These are phyloP conservation scores for Syrrhaptes paradoxus DNA, from an alignment of 2,113 vertebrate genomes.

Conservation along the genomic window DNA sequence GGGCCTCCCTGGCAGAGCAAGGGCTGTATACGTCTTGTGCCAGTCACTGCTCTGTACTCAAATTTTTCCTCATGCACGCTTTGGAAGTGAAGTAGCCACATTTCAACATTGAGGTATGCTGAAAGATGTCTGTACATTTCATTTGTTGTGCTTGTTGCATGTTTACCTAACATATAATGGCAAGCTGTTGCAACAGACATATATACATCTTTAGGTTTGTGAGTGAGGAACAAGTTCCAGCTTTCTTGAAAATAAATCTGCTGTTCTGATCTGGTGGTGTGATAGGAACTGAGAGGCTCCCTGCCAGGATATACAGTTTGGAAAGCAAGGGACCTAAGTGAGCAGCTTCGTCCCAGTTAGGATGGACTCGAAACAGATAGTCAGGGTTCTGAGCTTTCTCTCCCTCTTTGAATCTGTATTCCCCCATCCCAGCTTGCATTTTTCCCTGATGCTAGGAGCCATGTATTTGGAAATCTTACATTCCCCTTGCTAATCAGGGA, in stretches of 20 bases:
- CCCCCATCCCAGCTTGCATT: neutral
- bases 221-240: conserved; percentile 16
- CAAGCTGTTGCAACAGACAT: neutral
- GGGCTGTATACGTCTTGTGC: neutral
- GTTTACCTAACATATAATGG: neutral
- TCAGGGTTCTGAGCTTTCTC: neutral
- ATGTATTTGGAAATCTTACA: neutral
- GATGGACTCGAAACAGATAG: neutral
- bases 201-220: neutral
- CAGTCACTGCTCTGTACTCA: neutral
- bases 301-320: conserved; percentile 20
- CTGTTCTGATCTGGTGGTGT: conserved; percentile 45
- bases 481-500: neutral
- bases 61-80: conserved; percentile 13
- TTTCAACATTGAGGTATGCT: conserved; percentile 33
- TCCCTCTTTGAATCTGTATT: neutral
- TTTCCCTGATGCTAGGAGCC: neutral
- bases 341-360: neutral
- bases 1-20: conserved; percentile 18
- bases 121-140: conserved; percentile 17
- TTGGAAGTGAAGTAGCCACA: conserved; percentile 51
- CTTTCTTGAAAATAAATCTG: conserved; percentile 42
- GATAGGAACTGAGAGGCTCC: conserved; percentile 36
- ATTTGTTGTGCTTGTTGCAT: neutral
- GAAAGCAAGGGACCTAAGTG: neutral